phyloP scores from a whole-genome alignment of 2,888 invertebrate species.

The Scelioninae gen. 2 region DNA sequence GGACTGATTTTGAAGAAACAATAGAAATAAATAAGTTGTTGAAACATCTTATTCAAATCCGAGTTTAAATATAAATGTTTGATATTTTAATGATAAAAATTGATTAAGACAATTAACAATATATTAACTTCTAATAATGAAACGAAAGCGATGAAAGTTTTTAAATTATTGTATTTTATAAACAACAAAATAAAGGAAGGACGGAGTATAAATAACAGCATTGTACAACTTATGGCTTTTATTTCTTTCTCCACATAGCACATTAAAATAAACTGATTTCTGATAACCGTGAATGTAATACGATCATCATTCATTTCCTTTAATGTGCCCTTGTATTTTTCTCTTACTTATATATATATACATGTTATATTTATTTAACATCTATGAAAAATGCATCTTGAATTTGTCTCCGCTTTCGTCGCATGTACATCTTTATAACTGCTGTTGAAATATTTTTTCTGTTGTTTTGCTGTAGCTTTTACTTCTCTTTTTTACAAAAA shows the following conservation, averaged over 20 bases:
- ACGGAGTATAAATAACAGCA: not conserved
- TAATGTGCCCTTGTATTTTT: constrained; percentile 31
- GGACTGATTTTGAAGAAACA: too few relatives aligned
- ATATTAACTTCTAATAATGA: too few relatives aligned
- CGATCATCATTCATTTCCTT: constrained; percentile 26
- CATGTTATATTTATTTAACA: constrained; percentile 42
- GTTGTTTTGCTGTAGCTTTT: not conserved
- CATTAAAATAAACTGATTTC: constrained; percentile 39
- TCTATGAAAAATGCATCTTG: constrained; percentile 45
- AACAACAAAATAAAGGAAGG: not conserved
- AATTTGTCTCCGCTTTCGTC: constrained; percentile 33
- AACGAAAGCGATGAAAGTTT: too few relatives aligned
- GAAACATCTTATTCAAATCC: too few relatives aligned
- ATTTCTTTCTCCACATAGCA: constrained; percentile 36
- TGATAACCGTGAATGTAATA: constrained; percentile 21
- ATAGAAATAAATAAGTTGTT: too few relatives aligned
- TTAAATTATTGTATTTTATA: too few relatives aligned
- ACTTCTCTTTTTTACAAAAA: constrained; percentile 37
- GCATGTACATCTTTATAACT: constrained; percentile 34
- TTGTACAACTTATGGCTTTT: constrained; percentile 42
- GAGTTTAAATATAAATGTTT: too few relatives aligned
- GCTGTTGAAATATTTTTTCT: constrained; percentile 20
- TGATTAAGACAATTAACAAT: too few relatives aligned
- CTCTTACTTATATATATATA: constrained; percentile 44
- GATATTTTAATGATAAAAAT: too few relatives aligned